A percentile compares a stretch with the other conserved stretches of the same genome.
Evolutionary conservation across 2,113 vertebrate genomes (phyloP).

Genomic region (Chlamydotis undulata): DNA sequence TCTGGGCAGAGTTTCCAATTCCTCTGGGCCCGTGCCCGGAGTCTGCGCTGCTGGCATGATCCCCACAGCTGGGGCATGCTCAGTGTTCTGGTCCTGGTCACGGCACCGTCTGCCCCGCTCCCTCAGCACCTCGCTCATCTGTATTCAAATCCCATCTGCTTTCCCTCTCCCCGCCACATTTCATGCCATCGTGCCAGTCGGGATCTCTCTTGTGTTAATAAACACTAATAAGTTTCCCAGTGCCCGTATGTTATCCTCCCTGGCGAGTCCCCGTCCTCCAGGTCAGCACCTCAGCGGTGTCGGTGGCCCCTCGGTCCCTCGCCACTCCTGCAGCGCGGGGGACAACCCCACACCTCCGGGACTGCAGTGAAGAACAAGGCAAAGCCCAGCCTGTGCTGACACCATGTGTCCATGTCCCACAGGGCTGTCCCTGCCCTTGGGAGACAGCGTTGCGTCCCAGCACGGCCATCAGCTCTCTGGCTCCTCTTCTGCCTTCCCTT

Average conservation of each 20-base stretch:
- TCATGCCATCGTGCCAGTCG: not conserved
- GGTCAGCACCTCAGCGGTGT: not conserved
- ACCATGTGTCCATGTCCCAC: not conserved
- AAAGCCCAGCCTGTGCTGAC: not conserved
- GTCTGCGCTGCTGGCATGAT: not conserved
- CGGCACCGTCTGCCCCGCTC: not conserved
- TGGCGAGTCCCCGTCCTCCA: not conserved
- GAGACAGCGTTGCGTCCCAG: not conserved
- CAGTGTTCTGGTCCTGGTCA: not conserved
- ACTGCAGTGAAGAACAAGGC: not conserved
- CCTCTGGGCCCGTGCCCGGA: not conserved
- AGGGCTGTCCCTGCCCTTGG: not conserved
- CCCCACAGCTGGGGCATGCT: not conserved
- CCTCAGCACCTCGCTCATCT: not conserved
- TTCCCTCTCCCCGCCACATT: not conserved
- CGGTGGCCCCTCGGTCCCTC: not conserved
- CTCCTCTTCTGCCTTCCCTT: not conserved
- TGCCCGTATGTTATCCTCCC: fast-evolving
- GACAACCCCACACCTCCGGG: not conserved
- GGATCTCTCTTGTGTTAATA: not conserved
- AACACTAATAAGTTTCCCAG: not conserved
- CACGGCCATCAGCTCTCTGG: not conserved
- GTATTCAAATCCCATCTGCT: not conserved
- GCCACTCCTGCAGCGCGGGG: not conserved
- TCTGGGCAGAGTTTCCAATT: not conserved